Percentiles rank a stretch among this genome's conserved stretches.
These are phyloP conservation scores for Ceyx melanurus DNA, from an alignment of 2,113 vertebrate genomes.

Conservation along the genomic window DNA sequence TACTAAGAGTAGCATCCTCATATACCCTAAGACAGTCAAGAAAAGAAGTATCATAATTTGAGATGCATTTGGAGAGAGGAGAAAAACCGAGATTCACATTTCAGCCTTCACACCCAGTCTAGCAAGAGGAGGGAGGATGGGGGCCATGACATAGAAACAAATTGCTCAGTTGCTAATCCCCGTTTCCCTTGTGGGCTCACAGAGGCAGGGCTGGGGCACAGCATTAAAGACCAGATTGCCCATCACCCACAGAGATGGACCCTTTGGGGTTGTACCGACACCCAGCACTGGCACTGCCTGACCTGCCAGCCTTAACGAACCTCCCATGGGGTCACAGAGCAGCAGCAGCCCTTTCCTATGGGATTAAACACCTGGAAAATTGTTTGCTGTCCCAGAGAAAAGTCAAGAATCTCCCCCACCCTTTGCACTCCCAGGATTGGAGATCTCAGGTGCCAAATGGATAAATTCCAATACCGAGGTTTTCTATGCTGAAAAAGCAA, in stretches of 20 bases:
- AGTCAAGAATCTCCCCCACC: neutral
- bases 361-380: neutral
- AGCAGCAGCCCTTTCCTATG: neutral
- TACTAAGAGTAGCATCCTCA: neutral
- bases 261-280: accelerated
- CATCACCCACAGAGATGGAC: neutral
- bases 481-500: neutral
- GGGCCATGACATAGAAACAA: neutral
- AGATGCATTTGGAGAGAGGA: neutral
- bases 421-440: neutral
- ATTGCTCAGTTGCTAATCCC: neutral
- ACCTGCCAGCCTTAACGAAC: accelerated
- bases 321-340: neutral
- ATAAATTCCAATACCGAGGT: neutral
- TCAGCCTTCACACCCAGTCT: neutral
- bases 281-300: neutral
- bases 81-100: neutral
- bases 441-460: neutral
- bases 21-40: neutral
- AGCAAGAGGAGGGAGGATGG: neutral
- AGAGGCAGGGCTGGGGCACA: neutral
- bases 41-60: neutral
- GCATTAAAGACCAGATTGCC: accelerated
- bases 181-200: accelerated
- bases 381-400: accelerated